Evolutionary conservation across 1,140 invertebrate genomes (phyloP).

Genomic region (Aphelinus certus): DNA sequence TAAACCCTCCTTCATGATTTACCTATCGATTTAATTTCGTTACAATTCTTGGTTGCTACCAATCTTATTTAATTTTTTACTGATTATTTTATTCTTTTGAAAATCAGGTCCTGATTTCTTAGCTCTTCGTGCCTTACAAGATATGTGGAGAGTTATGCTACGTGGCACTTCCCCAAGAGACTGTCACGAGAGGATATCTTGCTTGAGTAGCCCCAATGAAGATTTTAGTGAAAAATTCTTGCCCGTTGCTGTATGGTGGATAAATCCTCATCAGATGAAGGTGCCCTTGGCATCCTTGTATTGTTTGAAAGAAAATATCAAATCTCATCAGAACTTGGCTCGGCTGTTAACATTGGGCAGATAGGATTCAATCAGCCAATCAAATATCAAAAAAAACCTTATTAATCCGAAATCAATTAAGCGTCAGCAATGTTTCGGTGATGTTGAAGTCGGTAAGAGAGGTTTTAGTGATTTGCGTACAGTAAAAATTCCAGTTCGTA

Average conservation of each 20-base stretch:
- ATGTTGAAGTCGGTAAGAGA: too few relatives aligned
- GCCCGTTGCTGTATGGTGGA: conserved; percentile 31
- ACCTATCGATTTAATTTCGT: too few relatives aligned
- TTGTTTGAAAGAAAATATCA: conserved; percentile 35
- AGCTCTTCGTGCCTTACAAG: conserved; percentile 28
- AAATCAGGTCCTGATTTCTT: conserved; percentile 20
- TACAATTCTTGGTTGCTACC: too few relatives aligned
- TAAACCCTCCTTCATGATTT: too few relatives aligned
- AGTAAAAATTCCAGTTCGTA: neutral
- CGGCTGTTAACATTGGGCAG: conserved; percentile 17
- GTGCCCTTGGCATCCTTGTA: conserved; percentile 25
- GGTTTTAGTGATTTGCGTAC: neutral
- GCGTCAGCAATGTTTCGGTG: too few relatives aligned
- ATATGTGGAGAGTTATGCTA: conserved; percentile 28
- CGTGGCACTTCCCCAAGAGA: conserved; percentile 34
- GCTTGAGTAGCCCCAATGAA: conserved; percentile 24
- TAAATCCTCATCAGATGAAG: conserved; percentile 22
- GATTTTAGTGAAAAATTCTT: conserved; percentile 25
- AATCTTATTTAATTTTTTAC: neutral
- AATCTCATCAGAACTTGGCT: conserved; percentile 9
- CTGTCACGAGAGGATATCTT: conserved; percentile 23
- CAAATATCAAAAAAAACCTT: too few relatives aligned
- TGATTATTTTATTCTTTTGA: neutral
- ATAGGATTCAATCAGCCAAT: neutral
- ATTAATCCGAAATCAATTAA: too few relatives aligned